A percentile compares a stretch with the other conserved stretches of the same genome.
Conservation (phyloP, 1,140 invertebrate genomes). For the Zaprionus vittiger region DNA sequence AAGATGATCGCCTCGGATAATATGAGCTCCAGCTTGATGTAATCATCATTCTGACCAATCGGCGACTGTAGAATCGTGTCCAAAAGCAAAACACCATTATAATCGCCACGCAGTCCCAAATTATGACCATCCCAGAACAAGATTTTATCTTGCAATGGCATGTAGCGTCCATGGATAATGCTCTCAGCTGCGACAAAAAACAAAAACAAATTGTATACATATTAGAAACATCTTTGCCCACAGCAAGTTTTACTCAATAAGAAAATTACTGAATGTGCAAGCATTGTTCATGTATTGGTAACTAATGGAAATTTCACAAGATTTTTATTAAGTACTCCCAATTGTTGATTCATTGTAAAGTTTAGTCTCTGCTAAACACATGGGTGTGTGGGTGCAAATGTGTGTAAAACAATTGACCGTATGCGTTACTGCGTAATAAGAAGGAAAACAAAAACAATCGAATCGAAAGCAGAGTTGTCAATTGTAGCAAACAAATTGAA, state of each 20-base stretch:
- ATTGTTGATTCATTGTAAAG: slow-evolving; percentile 1
- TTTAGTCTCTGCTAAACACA: background rate
- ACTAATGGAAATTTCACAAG: background rate
- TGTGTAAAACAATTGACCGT: slow-evolving; percentile 10
- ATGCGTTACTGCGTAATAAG: slow-evolving; percentile 65
- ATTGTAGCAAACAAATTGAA: background rate
- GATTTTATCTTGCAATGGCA: slow-evolving; percentile 91
- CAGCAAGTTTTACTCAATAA: no score
- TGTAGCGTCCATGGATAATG: slow-evolving; percentile 87
- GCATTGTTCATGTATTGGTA: background rate
- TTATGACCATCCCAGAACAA: slow-evolving; percentile 92
- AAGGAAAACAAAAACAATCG: slow-evolving; percentile 39
- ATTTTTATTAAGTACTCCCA: background rate
- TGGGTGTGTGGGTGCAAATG: background rate
- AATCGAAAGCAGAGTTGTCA: background rate
- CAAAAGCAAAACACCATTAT: slow-evolving; percentile 94
- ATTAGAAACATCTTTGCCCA: background rate
- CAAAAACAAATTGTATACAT: background rate
- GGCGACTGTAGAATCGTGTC: slow-evolving; percentile 94
- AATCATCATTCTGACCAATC: slow-evolving; percentile 89
- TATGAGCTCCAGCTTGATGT: slow-evolving; percentile 92
- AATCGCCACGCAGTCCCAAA: slow-evolving; percentile 93
- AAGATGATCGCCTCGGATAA: slow-evolving; percentile 94
- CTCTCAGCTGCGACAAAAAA: slow-evolving; percentile 41
- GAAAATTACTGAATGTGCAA: no score